Evolutionary conservation across 2,797 vertebrate species (phyloP).

Genomic region (Notolepis coatsorum): DNA sequence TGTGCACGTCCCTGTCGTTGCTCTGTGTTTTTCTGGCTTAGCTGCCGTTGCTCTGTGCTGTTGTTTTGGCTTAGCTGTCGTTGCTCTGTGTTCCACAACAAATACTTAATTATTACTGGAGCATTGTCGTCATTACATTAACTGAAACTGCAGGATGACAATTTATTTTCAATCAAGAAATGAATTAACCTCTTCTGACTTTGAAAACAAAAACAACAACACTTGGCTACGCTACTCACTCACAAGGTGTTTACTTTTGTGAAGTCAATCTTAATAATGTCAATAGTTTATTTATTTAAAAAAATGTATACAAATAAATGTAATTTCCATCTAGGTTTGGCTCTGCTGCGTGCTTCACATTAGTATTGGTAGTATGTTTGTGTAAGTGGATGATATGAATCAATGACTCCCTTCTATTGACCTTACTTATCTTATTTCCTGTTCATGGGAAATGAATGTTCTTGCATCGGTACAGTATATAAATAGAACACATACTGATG

Average conservation of each 20-base stretch:
- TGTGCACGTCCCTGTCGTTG: too few relatives aligned
- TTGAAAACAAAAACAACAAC: not conserved
- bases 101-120: conserved; percentile 32
- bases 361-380: conserved; percentile 1
- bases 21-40: too few relatives aligned
- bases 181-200: conserved; percentile 6
- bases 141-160: conserved; percentile 47
- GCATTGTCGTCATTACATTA: conserved; percentile 42
- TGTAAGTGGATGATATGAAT: not conserved
- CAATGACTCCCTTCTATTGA: not conserved
- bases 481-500: not conserved
- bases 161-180: conserved; percentile 30
- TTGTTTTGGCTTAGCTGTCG: too few relatives aligned
- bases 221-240: not conserved
- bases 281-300: conserved; percentile 16
- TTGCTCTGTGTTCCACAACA: too few relatives aligned
- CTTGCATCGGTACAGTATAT: not conserved
- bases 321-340: conserved; percentile 23
- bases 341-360: not conserved
- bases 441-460: too few relatives aligned
- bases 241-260: conserved; percentile 39
- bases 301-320: conserved; percentile 34
- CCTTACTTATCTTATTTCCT: too few relatives aligned
- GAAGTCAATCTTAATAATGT: conserved; percentile 45
- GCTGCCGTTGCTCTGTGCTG: too few relatives aligned